Evolutionary conservation across 2,113 vertebrate genomes (phyloP).

Genomic region (Leptocoma aspasia): DNA sequence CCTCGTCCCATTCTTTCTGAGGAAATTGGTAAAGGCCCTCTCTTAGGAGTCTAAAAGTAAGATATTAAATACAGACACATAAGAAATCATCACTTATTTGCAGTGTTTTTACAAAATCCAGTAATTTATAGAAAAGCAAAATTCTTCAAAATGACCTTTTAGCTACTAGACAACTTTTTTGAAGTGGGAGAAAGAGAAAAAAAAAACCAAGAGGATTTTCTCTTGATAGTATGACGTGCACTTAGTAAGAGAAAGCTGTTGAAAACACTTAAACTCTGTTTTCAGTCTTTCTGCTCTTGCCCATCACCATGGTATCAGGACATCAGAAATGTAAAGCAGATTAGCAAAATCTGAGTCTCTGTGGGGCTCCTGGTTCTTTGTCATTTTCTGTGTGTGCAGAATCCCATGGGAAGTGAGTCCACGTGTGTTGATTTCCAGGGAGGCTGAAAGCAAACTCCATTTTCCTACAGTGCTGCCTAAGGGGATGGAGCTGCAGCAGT

Average conservation of each 20-base stretch:
- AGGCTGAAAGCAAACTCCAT: background rate
- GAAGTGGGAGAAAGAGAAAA: constrained; percentile 29
- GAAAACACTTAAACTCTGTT: constrained; percentile 41
- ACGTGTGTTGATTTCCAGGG: rapidly evolving
- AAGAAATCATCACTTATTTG: background rate
- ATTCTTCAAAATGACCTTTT: constrained; percentile 56
- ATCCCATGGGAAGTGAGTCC: background rate
- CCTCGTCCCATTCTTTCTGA: background rate
- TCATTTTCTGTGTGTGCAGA: background rate
- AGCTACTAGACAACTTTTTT: constrained; percentile 45
- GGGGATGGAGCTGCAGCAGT: background rate
- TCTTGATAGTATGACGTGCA: constrained; percentile 17
- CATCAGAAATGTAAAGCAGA: constrained; percentile 7
- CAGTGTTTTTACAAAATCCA: constrained; percentile 35
- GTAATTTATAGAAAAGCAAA: constrained; percentile 44
- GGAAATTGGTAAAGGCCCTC: background rate
- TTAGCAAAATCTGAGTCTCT: background rate
- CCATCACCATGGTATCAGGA: constrained; percentile 52
- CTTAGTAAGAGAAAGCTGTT: constrained; percentile 52
- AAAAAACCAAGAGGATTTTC: background rate
- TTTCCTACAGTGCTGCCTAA: background rate
- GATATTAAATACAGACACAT: background rate
- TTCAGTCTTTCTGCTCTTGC: constrained; percentile 32
- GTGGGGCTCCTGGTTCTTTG: background rate
- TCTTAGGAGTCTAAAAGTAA: background rate